Percentiles rank a stretch among this genome's conserved stretches.
phyloP scores from a whole-genome alignment of 2,888 invertebrate species.

The Drosophila falleni region DNA sequence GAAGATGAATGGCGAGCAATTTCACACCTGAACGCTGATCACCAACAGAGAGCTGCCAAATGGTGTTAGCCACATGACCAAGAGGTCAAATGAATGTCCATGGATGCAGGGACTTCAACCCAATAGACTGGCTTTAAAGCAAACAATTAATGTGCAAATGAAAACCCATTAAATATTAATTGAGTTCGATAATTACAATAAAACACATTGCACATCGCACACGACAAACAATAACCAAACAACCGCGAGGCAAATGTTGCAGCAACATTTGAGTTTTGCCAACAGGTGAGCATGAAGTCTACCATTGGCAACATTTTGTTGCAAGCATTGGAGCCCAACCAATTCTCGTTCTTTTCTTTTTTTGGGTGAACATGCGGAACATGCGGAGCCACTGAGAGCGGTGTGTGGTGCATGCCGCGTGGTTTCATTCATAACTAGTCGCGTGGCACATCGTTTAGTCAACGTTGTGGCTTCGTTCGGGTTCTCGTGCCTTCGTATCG shows the following conservation, averaged over 20 bases:
- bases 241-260: constrained; percentile 49
- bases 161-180: constrained; percentile 73
- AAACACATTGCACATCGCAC: neutral
- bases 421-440: constrained; percentile 62
- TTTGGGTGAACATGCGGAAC: constrained; percentile 28
- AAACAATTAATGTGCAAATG: constrained; percentile 75
- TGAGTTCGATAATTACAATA: constrained; percentile 70
- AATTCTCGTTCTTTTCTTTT: neutral
- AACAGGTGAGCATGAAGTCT: constrained; percentile 24
- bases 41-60: constrained; percentile 54
- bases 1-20: constrained; percentile 67
- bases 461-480: constrained; percentile 32
- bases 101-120: neutral
- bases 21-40: constrained; percentile 76
- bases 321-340: neutral
- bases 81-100: constrained; percentile 12
- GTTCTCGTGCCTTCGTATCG: constrained; percentile 18
- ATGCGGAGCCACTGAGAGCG: constrained; percentile 23
- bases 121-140: constrained; percentile 36
- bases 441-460: constrained; percentile 41
- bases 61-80: constrained; percentile 39
- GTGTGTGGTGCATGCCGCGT: constrained; percentile 38
- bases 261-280: constrained; percentile 47
- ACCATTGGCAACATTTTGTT: constrained; percentile 18
- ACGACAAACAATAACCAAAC: neutral